Base-by-base conservation (phyloP, 2,113 vertebrate genomes). In the Dolichotis patagonum region DNA sequence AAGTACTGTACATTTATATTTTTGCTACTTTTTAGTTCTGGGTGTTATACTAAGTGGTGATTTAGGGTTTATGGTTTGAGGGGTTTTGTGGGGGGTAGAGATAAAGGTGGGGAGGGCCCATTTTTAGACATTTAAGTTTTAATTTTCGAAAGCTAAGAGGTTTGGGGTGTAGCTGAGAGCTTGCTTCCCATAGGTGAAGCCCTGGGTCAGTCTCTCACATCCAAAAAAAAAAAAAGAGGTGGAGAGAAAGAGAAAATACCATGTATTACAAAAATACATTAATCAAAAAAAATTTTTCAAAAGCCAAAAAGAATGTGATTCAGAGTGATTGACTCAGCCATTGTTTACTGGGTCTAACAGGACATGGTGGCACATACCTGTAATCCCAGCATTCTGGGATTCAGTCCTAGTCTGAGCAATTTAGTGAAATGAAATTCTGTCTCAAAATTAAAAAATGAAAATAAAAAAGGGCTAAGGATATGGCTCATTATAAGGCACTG, bases 51-150 rank as follows among this genome's bases (percentile, higher is more conserved):
- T 78, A 17, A 88, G 54, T 94, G 43, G 52, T 96, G 69, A 90
- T 43, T 52, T 83, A 62, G 16, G 2, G 13, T 83, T 94, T 94
- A 80, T 93, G 20, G 43, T 65, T 52, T 80, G 35, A 14, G 43
- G 17, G 32, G 30, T 83, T 80, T 92, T 62, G 0, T 41, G 9
- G 10, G 16, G 56, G 28, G n/a, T n/a, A 35, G 56, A 38, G 9
- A 3, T 43, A 32, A 20, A 63, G 35, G 1, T 87, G 19, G 28
- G 16, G 16, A 24, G 7, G 16, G 13, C 81, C 88, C 49, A 56
- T 83, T 94, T n/a, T 90, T 91, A 89, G 28, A 96, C n/a, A 9
- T 90, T 83, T 86, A 83, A 30, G 35, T 94, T 52, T 84, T 83
- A 41, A 62, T 38, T 82, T 71, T 62, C 3, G 54, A 89, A 87